Evolutionary conservation across 2,113 vertebrate species (phyloP), one percentile per base, ranked within the genome.

Genomic region (Oceanites oceanicus): DNA sequence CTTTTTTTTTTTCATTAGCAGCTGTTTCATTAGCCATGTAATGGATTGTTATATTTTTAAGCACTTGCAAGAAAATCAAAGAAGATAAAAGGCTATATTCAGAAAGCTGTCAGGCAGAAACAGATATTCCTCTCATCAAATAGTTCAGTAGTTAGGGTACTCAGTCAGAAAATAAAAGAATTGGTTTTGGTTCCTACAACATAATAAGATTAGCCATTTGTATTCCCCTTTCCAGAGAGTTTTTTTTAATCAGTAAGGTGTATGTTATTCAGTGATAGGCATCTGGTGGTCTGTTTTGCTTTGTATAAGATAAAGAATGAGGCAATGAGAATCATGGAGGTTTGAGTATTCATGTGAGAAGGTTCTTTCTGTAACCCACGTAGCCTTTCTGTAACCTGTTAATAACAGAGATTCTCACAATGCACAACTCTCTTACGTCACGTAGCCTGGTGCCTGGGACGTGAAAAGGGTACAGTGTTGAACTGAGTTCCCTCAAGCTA

Each of bases 341-440:
- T 2, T 22, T 67, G 32, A 63, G 44, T 55, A 29, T 40, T 53
- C 26, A 2, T 0, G 7, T 38, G 53, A 47, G 71, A 59, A 55
- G 32, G 8, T 58, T 82, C 45, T 62, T 81, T 55, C 45, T 71
- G 20, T 21, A 49, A 36, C 18, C 11, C 32, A 29, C 25, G n/a
- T 40, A 40, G n/a, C 10, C 63, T 53, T 92, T 63, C 68, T 63
- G 18, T 49, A 44, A 40, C 29, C 7, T 58, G 5, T 21, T 38
- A n/a, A 18, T 40, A 42, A 62, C 30, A 38, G 59, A 53, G 50
- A 68, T 49, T 67, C 53, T 73, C 59, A 25, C 22, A 78, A 6
- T 0, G 1, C 30, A 8, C 25, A 32, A 44, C 61, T 62, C 40
- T 34, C 12, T 21, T 16, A 17, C 0, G 4, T 32, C 49, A 0